Percentiles rank a stretch among this genome's conserved stretches.
phyloP scores from a whole-genome alignment of 2,113 vertebrate species.

The Anarrhichthys ocellatus region DNA sequence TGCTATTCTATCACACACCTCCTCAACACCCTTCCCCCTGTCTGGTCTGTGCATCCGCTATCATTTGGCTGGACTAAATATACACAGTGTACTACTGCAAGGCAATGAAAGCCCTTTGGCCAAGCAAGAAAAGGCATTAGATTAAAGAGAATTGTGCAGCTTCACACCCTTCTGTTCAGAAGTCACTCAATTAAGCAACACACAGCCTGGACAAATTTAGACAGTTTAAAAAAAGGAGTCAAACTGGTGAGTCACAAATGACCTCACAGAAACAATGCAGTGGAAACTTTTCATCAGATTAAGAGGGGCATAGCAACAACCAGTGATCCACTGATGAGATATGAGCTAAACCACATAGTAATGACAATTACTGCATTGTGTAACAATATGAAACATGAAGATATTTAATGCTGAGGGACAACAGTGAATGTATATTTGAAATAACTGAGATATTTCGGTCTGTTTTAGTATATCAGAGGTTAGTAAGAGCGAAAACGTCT shows the following conservation, averaged over 20 bases:
- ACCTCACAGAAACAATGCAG: not conserved
- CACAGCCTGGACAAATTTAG: not conserved
- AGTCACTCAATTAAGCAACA: not conserved
- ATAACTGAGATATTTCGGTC: not conserved
- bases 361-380: not conserved
- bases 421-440: not conserved
- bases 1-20: constrained; percentile 17
- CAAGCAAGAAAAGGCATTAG: not conserved
- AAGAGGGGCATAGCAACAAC: not conserved
- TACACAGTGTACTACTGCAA: constrained; percentile 42
- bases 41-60: constrained; percentile 37
- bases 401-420: not conserved
- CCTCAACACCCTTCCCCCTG: constrained; percentile 3
- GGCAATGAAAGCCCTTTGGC: not conserved
- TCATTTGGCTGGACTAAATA: constrained; percentile 75
- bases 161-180: not conserved
- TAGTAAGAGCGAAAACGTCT: not conserved
- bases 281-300: constrained; percentile 28
- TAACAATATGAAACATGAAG: not conserved
- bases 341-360: not conserved
- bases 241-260: not conserved
- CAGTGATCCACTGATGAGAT: not conserved
- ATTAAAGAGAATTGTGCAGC: not conserved
- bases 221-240: not conserved
- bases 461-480: not conserved